Evolutionary conservation across 2,113 vertebrate genomes (phyloP), one percentile per base, ranked within the genome.

Genomic region (Odontesthes bonariensis): DNA sequence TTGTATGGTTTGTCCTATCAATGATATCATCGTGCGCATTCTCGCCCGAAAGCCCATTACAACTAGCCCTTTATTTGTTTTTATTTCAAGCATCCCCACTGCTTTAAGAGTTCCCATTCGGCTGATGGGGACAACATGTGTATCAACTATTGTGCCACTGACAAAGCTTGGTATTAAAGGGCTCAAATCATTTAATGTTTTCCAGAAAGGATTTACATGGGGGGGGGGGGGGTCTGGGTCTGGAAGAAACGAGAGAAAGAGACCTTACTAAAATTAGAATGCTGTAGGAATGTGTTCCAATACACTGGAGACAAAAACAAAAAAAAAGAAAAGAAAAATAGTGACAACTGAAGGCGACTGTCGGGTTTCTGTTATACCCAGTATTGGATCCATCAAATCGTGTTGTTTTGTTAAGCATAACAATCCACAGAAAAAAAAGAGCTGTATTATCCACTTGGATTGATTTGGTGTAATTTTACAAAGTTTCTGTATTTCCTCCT

Each of bases 141-240:
- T 77, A 47, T 75, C 63, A 19, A 55, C 77, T 54, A 46, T 72
- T 52, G 35, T 53, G 59, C 9, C 20, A 74, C 68, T 63, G 62
- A 74, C 69, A 75, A 62, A 40, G 23, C 3, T 65, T 79, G 70
- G 72, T 59, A 55, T 76, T 75, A 53, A 69, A 70, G 51, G 61
- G 66, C 23, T 73, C 54, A 14, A 63, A 79, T 84, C 66, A 53
- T 82, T 67, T 87, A 86, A 90, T 85, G 86, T 53, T 75, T 91
- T 87, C 82, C 84, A 90, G 82, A 82, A 56, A 40, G 38, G 77
- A 40, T 57, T 73, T 27, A 27, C n/a, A 3, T 27, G 27, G 27
- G 27, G 27, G 27, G n/a, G n/a, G n/a, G n/a, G n/a, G n/a, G n/a
- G n/a, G n/a, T n/a, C n/a, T n/a, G 16, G 53, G 72, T 52, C 69